These are phyloP conservation scores for Haemorhous mexicanus DNA, from an alignment of 2,113 vertebrate species.

Conservation along the genomic window DNA sequence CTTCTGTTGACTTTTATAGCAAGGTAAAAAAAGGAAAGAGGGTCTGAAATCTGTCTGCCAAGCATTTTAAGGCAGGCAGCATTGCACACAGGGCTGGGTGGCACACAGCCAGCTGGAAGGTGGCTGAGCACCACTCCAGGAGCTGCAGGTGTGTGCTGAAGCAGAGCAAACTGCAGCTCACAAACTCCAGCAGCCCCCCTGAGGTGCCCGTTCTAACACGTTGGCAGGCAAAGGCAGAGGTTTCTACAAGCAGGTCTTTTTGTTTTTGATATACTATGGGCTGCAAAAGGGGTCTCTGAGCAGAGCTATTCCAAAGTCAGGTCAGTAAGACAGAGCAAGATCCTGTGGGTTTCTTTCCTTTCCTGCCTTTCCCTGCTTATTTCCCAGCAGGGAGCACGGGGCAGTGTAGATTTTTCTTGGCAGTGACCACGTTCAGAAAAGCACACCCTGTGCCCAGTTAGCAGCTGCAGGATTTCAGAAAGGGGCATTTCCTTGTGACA, in stretches of 20 bases:
- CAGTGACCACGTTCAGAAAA: neutral
- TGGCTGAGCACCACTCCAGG: fast-evolving
- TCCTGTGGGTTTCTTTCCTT: neutral
- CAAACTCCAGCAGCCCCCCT: neutral
- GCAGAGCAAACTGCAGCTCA: neutral
- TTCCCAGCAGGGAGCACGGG: neutral
- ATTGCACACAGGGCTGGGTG: neutral
- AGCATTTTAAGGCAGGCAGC: neutral
- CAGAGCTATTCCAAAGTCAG: neutral
- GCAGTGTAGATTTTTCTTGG: neutral
- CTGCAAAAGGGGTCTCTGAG: neutral
- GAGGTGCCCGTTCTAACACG: neutral
- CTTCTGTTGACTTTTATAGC: neutral
- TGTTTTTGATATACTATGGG: neutral
- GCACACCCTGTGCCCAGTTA: neutral
- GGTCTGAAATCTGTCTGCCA: neutral
- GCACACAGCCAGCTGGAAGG: neutral
- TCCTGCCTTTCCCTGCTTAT: neutral
- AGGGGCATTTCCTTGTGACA: neutral
- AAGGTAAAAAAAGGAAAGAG: neutral
- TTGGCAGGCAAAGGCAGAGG: neutral
- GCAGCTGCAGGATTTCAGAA: neutral
- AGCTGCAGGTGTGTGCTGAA: neutral
- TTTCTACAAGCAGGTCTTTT: neutral
- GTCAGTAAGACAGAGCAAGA: neutral